Conservation (phyloP, 2,888 invertebrate genomes). For the Beris chalybata region DNA sequence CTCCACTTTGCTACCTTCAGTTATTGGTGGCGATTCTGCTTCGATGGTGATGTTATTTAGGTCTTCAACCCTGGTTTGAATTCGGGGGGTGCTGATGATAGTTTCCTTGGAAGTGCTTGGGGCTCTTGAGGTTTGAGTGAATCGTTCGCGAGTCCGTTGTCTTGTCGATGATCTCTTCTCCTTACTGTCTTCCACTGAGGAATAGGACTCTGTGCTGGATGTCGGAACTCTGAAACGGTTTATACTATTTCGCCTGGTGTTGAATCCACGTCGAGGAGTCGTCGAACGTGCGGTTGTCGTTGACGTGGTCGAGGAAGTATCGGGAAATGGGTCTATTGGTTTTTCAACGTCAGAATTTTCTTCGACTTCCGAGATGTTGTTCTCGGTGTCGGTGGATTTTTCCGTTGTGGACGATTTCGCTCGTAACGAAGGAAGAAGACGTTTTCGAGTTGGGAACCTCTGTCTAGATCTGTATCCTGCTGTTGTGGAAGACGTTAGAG, state of each 20-base stretch:
- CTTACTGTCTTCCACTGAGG: neutral
- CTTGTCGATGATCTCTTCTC: neutral
- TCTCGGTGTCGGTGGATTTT: conserved; percentile 14
- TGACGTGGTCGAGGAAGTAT: neutral
- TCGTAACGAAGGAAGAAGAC: conserved; percentile 35
- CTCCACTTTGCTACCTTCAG: conserved; percentile 52
- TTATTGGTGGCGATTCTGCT: conserved; percentile 37
- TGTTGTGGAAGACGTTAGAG: conserved; percentile 29
- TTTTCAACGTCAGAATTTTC: neutral
- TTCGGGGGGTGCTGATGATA: conserved; percentile 42
- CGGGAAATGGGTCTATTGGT: neutral
- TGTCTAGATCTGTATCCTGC: conserved; percentile 32
- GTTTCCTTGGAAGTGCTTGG: conserved; percentile 11
- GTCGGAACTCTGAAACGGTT: conserved; percentile 5
- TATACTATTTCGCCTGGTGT: neutral
- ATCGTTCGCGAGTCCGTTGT: conserved; percentile 11
- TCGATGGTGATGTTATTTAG: conserved; percentile 53
- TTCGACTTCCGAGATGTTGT: neutral
- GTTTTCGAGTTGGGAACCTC: conserved; percentile 39
- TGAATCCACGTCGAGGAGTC: neutral
- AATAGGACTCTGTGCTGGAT: neutral
- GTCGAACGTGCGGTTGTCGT: neutral
- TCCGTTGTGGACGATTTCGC: conserved; percentile 40
- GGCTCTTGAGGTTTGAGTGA: conserved; percentile 5
- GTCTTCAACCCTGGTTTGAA: conserved; percentile 46